These are phyloP conservation scores for Plodia interpunctella DNA, from an alignment of 1,140 invertebrate species.

Conservation along the genomic window DNA sequence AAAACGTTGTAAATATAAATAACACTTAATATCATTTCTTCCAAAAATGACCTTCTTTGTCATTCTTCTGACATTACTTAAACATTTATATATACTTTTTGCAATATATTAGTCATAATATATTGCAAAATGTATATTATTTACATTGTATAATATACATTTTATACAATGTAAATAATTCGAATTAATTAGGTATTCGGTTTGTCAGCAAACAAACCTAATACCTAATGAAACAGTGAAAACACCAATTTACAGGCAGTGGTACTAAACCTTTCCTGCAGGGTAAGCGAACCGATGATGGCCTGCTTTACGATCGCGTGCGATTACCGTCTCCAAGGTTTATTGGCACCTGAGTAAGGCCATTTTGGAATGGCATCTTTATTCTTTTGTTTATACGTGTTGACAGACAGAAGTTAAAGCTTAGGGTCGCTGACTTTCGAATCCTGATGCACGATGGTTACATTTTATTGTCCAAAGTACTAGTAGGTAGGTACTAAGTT, in stretches of 20 bases:
- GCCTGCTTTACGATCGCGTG: constrained; percentile 51
- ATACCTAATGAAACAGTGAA: constrained; percentile 17
- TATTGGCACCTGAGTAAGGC: constrained; percentile 67
- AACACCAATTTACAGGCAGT: constrained; percentile 32
- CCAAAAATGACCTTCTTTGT: no score
- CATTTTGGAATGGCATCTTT: constrained; percentile 40
- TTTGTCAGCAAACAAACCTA: background rate
- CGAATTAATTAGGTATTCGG: no score
- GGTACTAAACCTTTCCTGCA: constrained; percentile 38
- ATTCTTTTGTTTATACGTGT: constrained; percentile 26
- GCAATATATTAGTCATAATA: no score
- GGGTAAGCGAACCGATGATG: constrained; percentile 49
- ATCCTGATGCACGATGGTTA: background rate
- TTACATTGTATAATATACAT: no score
- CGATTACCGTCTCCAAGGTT: constrained; percentile 43
- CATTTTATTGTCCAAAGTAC: background rate
- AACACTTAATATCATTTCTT: no score
- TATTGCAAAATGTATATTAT: no score
- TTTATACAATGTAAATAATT: no score
- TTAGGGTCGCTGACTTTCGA: background rate
- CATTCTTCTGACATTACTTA: no score
- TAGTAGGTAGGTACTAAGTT: no score
- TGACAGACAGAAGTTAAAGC: background rate
- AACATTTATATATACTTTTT: no score
- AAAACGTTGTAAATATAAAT: no score